Evolutionary conservation across 2,113 vertebrate genomes (phyloP).

Genomic region (Octodon degus): DNA sequence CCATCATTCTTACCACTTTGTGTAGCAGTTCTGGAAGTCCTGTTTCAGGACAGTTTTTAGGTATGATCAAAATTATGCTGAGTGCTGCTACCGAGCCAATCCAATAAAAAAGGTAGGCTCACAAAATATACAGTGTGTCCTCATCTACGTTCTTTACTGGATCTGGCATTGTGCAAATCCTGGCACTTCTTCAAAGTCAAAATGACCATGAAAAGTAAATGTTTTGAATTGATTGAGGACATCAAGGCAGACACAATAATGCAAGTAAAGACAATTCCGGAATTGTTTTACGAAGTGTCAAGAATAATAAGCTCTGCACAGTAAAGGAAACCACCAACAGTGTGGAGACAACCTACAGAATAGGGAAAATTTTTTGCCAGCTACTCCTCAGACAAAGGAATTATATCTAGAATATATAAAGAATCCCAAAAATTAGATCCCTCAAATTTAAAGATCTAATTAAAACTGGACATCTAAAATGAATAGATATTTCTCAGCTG

Average conservation of each 20-base stretch:
- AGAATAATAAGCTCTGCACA: background rate
- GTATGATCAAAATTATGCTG: background rate
- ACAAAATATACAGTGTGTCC: background rate
- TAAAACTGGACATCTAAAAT: background rate
- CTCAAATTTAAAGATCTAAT: background rate
- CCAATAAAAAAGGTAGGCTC: background rate
- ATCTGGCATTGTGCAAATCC: background rate
- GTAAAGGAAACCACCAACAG: background rate
- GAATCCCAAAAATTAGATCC: background rate
- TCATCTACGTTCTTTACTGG: background rate
- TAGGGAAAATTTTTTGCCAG: background rate
- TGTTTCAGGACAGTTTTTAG: background rate
- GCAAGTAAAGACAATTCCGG: background rate
- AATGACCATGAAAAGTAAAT: background rate
- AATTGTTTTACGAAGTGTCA: background rate
- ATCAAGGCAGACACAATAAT: background rate
- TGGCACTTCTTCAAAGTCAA: background rate
- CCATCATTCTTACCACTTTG: background rate
- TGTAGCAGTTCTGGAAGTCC: background rate
- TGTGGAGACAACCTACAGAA: background rate
- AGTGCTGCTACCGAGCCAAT: background rate
- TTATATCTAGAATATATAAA: background rate
- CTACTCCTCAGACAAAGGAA: background rate
- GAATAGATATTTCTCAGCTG: background rate
- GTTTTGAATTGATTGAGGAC: background rate